Evolutionary conservation across 2,888 invertebrate genomes (phyloP), one percentile per base, ranked within the genome.

Genomic region (Abscondita cerata): DNA sequence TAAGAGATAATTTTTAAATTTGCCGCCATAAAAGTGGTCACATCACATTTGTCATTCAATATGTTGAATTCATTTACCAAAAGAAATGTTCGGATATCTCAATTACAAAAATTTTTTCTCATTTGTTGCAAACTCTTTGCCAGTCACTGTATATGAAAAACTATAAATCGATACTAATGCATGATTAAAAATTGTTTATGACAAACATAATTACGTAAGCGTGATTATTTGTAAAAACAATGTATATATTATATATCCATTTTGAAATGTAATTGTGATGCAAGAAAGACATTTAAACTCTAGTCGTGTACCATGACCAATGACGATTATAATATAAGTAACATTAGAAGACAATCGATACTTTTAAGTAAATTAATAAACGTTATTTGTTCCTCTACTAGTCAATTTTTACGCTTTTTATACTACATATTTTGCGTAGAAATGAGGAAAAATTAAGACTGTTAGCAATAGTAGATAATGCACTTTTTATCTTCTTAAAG

Each of bases 361-460:
- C 70, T 64, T 65, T 66, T 71, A 67, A 61, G 62, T 59, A 50
- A 48, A 59, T 2, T 15, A 44, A 38, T 66, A 71, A 70, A 70
- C 71, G 72, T 71, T 73, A 70, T 75, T 69, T 71, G 74, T 76
- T 76, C 75, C 75, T 76, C 72, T 74, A 76, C 75, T 76, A 76
- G 76, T 76, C 76, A 75, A 76, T 75, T 73, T 73, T 71, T 73
- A 70, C 69, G 71, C 71, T 69, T 72, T 70, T 71, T 71, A 71
- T 69, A 72, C 71, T 67, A 67, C 68, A 69, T 67, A 66, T 68
- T 64, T 66, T 56, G 53, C 58, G 58, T 60, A 52, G 52, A 66
- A 57, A 63, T 63, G 67, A 66, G 66, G 64, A 68, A 72, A 68
- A 69, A 70, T 70, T 70, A 71, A 74, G 74, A 73, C 74, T 74